Evolutionary conservation across 2,113 vertebrate genomes (phyloP).

Genomic region (Gallinago undulata): DNA sequence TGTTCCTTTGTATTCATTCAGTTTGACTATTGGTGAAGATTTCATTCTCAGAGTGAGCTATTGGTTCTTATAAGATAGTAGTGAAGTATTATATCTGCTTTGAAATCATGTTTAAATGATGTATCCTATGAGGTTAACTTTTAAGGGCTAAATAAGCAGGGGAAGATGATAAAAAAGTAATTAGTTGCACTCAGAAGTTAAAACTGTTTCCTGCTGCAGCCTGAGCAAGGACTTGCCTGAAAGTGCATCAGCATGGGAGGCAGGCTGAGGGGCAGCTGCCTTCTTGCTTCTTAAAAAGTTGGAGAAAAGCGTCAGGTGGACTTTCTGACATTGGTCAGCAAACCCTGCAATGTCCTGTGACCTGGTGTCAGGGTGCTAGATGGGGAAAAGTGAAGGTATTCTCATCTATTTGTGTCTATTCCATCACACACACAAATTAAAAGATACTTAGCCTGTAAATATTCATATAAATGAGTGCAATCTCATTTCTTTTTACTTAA

Average conservation of each 20-base stretch:
- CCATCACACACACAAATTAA: background rate
- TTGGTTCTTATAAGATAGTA: background rate
- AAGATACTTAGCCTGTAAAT: background rate
- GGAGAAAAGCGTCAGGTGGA: background rate
- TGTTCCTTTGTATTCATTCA: background rate
- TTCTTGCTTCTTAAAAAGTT: background rate
- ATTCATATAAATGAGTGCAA: background rate
- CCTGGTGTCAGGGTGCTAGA: fast-evolving
- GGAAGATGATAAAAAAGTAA: background rate
- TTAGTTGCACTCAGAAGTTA: background rate
- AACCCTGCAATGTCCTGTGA: background rate
- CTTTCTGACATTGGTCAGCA: background rate
- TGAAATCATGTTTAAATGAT: background rate
- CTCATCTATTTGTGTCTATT: background rate
- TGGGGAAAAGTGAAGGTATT: background rate
- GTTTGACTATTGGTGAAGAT: background rate
- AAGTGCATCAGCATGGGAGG: background rate
- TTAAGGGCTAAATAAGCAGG: background rate
- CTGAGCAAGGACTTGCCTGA: background rate
- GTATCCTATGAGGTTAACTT: background rate
- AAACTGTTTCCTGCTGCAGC: background rate
- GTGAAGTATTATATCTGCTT: background rate
- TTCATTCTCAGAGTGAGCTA: background rate
- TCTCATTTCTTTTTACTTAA: background rate
- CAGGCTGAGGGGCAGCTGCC: background rate